A percentile compares a stretch with the other conserved stretches of the same genome.
Conservation (phyloP, 2,797 vertebrate species). For the Taenioides sp. region DNA sequence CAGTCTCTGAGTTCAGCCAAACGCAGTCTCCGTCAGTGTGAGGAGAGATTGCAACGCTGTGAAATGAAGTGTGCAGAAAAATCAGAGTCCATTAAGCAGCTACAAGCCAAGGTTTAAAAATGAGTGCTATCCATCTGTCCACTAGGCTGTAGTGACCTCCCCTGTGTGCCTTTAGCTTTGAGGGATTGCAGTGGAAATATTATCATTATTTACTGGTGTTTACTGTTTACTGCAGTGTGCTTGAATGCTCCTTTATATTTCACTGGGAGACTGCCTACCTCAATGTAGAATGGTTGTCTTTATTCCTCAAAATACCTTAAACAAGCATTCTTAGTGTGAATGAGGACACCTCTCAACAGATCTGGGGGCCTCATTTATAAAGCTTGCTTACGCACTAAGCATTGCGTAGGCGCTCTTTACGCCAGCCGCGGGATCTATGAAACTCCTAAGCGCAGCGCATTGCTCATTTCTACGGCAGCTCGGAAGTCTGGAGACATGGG, state of each 20-base stretch:
- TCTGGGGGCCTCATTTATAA: no score
- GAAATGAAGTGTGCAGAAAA: conserved; percentile 73
- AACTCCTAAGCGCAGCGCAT: no score
- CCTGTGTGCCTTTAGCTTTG: conserved; percentile 19
- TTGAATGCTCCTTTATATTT: conserved; percentile 13
- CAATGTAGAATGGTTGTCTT: not conserved
- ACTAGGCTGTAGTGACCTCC: conserved; percentile 47
- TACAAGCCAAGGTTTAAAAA: conserved; percentile 79
- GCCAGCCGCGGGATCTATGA: no score
- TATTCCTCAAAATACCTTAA: not conserved
- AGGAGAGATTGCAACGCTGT: conserved; percentile 70
- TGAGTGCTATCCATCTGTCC: conserved; percentile 47
- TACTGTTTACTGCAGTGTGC: conserved; percentile 34
- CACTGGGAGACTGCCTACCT: not conserved
- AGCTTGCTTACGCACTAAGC: no score
- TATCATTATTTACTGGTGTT: not conserved
- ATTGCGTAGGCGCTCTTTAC: no score
- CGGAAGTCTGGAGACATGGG: no score
- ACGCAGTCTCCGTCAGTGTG: conserved; percentile 73
- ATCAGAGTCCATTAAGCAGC: conserved; percentile 75
- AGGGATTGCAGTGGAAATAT: conserved; percentile 29
- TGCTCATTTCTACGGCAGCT: no score
- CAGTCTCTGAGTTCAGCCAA: conserved; percentile 75
- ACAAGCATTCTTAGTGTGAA: not conserved
- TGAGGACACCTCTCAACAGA: no score